A percentile compares a stretch with the other conserved stretches of the same genome.
Evolutionary conservation across 2,888 invertebrate genomes (phyloP).

Genomic region (Cheilosia urbana): DNA sequence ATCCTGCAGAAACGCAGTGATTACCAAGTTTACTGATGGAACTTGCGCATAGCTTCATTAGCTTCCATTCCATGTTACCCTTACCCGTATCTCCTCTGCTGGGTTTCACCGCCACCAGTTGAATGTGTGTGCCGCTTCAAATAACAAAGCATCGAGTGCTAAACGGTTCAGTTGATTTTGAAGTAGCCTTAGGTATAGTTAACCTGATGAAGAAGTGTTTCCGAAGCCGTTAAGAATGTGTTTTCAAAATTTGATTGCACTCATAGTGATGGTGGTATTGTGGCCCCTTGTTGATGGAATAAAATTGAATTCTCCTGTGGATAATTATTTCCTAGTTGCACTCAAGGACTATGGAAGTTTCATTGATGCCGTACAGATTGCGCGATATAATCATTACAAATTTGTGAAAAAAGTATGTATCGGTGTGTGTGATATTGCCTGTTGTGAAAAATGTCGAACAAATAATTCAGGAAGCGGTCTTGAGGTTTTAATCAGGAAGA

Average conservation of each 20-base stretch:
- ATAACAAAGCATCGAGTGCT: slow-evolving; percentile 33
- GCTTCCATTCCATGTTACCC: not conserved
- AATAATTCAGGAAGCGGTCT: no score
- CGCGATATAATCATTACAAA: slow-evolving; percentile 60
- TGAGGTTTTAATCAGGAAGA: no score
- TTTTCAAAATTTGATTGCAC: slow-evolving; percentile 43
- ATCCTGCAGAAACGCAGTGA: slow-evolving; percentile 2
- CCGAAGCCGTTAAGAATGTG: slow-evolving; percentile 28
- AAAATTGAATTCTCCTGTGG: slow-evolving; percentile 55
- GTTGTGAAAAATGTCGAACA: no score
- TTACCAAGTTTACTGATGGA: slow-evolving; percentile 18
- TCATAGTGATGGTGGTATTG: slow-evolving; percentile 29
- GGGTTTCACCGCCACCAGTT: slow-evolving; percentile 6
- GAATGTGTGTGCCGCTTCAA: slow-evolving; percentile 20
- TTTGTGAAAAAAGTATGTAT: slow-evolving; percentile 64
- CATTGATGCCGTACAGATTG: slow-evolving; percentile 61
- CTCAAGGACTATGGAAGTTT: slow-evolving; percentile 67
- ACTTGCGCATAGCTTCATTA: slow-evolving; percentile 67
- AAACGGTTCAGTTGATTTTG: slow-evolving; percentile 52
- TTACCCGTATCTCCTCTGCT: not conserved
- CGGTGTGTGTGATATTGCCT: not conserved
- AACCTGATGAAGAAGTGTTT: slow-evolving; percentile 27
- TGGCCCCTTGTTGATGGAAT: slow-evolving; percentile 25
- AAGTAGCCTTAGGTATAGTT: slow-evolving; percentile 47
- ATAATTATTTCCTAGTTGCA: slow-evolving; percentile 65